phyloP scores from a whole-genome alignment of 1,140 invertebrate genomes.

The Saxidomus purpurata region DNA sequence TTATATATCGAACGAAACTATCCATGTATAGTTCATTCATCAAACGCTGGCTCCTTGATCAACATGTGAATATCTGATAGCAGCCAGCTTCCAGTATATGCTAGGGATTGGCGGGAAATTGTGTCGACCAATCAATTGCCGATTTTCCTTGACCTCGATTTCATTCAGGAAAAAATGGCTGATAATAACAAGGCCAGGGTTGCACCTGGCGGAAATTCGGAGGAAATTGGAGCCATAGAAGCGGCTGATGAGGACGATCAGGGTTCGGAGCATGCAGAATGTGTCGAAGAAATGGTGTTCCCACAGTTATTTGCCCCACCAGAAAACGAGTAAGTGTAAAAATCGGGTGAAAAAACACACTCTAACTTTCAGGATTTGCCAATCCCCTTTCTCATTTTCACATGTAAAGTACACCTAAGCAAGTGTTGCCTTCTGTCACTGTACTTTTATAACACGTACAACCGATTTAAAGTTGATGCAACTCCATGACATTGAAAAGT shows the following conservation, averaged over 20 bases:
- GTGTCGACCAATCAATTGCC: conserved; percentile 52
- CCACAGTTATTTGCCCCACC: conserved; percentile 61
- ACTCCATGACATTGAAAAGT: no score
- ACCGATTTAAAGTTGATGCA: no score
- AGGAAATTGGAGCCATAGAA: conserved; percentile 24
- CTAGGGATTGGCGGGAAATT: conserved; percentile 54
- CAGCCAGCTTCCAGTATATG: not conserved
- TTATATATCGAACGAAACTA: no score
- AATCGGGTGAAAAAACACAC: not conserved
- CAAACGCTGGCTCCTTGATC: conserved; percentile 1
- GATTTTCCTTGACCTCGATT: conserved; percentile 51
- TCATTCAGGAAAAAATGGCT: conserved; percentile 65
- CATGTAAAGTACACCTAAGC: no score
- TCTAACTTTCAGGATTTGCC: not conserved
- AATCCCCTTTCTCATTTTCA: conserved; percentile 4
- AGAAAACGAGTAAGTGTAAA: conserved; percentile 65
- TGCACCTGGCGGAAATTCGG: conserved; percentile 58
- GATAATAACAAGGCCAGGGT: conserved; percentile 47
- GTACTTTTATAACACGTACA: no score
- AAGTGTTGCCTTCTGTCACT: no score
- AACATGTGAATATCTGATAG: no score
- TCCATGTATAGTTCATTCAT: conserved; percentile 28
- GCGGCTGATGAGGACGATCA: conserved; percentile 44
- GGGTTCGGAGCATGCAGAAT: conserved; percentile 36
- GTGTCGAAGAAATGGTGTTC: conserved; percentile 56